Percentiles rank a stretch among this genome's conserved stretches.
Evolutionary conservation across 1,140 invertebrate species (phyloP).

Genomic region (Phymorhynchus buccinoides): DNA sequence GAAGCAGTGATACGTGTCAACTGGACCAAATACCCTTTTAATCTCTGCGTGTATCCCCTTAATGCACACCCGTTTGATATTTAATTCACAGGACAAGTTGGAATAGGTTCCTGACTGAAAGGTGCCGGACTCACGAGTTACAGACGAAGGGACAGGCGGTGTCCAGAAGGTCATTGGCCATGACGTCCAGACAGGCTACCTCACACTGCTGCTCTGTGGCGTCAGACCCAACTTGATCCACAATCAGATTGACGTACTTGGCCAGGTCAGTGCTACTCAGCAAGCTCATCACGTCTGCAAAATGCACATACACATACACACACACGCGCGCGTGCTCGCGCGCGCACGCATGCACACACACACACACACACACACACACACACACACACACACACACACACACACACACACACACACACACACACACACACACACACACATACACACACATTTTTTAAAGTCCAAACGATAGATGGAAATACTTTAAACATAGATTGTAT

Average conservation of each 20-base stretch:
- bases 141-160: constrained; percentile 18
- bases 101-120: too few relatives aligned
- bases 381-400: constrained; percentile 9
- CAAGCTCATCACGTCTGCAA: neutral
- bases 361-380: constrained; percentile 12
- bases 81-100: too few relatives aligned
- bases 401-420: neutral
- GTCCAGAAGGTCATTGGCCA: neutral
- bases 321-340: neutral
- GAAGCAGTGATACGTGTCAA: too few relatives aligned
- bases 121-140: constrained; percentile 9
- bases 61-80: too few relatives aligned
- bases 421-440: neutral
- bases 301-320: constrained; percentile 4
- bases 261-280: neutral
- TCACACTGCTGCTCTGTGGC: constrained; percentile 27
- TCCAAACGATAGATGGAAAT: too few relatives aligned
- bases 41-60: too few relatives aligned
- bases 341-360: neutral
- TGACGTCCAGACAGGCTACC: constrained; percentile 14
- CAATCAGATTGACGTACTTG: constrained; percentile 27
- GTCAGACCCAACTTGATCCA: constrained; percentile 25
- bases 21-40: too few relatives aligned
- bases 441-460: neutral
- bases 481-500: too few relatives aligned